These are phyloP conservation scores for Chascanopsetta lugubris DNA, from an alignment of 2,113 vertebrate genomes.

Conservation along the genomic window DNA sequence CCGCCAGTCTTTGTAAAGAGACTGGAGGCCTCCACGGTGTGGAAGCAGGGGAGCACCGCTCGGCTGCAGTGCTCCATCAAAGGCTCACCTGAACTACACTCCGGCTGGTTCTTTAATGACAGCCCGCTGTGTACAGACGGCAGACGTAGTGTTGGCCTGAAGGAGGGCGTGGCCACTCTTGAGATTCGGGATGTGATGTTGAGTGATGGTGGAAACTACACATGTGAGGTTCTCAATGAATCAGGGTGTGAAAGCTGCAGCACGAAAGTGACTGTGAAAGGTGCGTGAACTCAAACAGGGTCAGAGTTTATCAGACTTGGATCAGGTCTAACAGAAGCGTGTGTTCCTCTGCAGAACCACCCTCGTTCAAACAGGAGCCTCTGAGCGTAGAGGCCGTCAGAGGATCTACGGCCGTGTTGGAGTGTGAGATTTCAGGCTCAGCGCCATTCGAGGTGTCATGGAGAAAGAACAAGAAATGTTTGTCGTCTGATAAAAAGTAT, in stretches of 20 bases:
- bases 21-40: conserved; percentile 85
- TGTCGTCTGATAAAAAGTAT: conserved; percentile 90
- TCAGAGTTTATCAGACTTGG: not conserved
- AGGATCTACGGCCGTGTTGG: conserved; percentile 85
- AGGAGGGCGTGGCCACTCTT: conserved; percentile 82
- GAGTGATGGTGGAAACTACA: conserved; percentile 87
- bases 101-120: conserved; percentile 91
- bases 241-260: conserved; percentile 89
- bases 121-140: conserved; percentile 84
- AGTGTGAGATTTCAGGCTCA: conserved; percentile 90
- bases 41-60: conserved; percentile 86
- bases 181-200: conserved; percentile 84
- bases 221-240: conserved; percentile 89
- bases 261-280: conserved; percentile 87
- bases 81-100: conserved; percentile 90
- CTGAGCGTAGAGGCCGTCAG: conserved; percentile 86
- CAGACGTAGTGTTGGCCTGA: conserved; percentile 80
- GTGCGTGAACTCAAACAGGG: conserved; percentile 73
- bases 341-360: conserved; percentile 85
- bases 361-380: conserved; percentile 87
- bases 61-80: conserved; percentile 89
- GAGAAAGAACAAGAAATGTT: conserved; percentile 91
- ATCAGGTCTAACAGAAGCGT: conserved; percentile 14
- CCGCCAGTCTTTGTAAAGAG: conserved; percentile 86
- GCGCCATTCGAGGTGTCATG: conserved; percentile 89